Base-by-base conservation (phyloP, 2,113 vertebrate species). In the Anguilla japonica region DNA sequence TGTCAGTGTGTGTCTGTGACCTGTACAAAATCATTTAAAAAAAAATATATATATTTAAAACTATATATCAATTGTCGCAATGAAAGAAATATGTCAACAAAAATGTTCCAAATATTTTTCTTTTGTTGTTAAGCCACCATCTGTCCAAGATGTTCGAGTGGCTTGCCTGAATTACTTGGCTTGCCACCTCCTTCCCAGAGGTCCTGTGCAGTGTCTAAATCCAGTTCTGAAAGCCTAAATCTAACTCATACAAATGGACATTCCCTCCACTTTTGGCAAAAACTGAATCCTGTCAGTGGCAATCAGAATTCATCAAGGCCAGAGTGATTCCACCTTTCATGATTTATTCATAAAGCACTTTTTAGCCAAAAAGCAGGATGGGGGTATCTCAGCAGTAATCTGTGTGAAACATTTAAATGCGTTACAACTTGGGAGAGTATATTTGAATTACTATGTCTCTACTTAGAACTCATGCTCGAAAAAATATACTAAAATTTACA, bases 311-410 rank as follows among this genome's bases (percentile, higher is more conserved):
- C 6, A 22, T 46, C 22, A 18, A 50, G 67, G 40, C 81, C 43
- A 79, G 80, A 46, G 60, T 60, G 81, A 83, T 79, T 84, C 79
- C 46, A 26, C 43, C 16, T 41, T 87, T 41, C 79, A 34, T 89
- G 85, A 87, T 87, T 88, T 87, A 89, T 89, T 90, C 85, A 89
- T 89, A 67, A 81, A n/a, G 43, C 53, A 43, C 26, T 75, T 85
- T 83, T 13, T 26, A 78, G 67, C 88, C 34, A 18, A 5, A 18
- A 39, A 34, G 71, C 41, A 80, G 34, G 26, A 11, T n/a, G 7
- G 43, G 34, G 56, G 60, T n/a, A 71, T 84, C 83, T 81, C 79
- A 83, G 83, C 26, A 16, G 57, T 82, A 39, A 41, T 67, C 60
- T 82, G 82, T 83, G 18, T 46, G 41, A 46, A 78, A 1, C 5